A percentile compares a stretch with the other conserved stretches of the same genome.
Evolutionary conservation across 1,140 invertebrate species (phyloP).

Genomic region (Tetragnatha versicolor): DNA sequence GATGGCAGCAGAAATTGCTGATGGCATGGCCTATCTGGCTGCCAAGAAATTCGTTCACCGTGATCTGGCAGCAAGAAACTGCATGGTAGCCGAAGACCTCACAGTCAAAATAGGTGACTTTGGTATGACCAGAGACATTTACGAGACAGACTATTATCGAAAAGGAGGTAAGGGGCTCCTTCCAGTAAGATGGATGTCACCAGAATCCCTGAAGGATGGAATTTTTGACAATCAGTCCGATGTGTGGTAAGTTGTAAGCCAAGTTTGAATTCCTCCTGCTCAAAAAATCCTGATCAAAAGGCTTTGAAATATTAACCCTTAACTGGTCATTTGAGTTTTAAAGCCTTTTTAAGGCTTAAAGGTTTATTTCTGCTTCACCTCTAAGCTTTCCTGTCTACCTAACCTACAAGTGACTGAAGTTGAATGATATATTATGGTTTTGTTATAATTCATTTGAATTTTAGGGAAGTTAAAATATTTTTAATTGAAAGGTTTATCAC

Average conservation of each 20-base stretch:
- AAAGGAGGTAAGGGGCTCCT: slow-evolving; percentile 84
- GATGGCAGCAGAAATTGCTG: slow-evolving; percentile 98
- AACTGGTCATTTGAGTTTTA: no score
- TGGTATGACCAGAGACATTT: slow-evolving; percentile 91
- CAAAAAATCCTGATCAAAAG: no score
- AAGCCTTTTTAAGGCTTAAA: no score
- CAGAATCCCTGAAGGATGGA: slow-evolving; percentile 95
- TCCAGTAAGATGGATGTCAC: slow-evolving; percentile 91
- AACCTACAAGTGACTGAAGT: no score
- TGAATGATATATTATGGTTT: no score
- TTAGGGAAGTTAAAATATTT: no score
- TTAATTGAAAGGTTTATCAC: no score
- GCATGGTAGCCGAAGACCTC: slow-evolving; percentile 89
- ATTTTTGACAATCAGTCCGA: slow-evolving; percentile 92
- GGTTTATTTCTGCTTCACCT: no score
- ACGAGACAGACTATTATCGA: slow-evolving; percentile 95
- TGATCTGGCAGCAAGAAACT: slow-evolving; percentile 96
- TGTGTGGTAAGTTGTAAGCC: slow-evolving; percentile 86
- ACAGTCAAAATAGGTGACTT: slow-evolving; percentile 97
- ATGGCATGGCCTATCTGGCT: slow-evolving; percentile 96
- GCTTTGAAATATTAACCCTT: no score
- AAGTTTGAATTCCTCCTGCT: no score
- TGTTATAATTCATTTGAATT: no score
- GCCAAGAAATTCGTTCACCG: slow-evolving; percentile 96
- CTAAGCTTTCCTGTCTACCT: no score